A percentile compares a stretch with the other conserved stretches of the same genome.
phyloP scores from a whole-genome alignment of 2,797 vertebrate genomes.

The Semotilus atromaculatus region DNA sequence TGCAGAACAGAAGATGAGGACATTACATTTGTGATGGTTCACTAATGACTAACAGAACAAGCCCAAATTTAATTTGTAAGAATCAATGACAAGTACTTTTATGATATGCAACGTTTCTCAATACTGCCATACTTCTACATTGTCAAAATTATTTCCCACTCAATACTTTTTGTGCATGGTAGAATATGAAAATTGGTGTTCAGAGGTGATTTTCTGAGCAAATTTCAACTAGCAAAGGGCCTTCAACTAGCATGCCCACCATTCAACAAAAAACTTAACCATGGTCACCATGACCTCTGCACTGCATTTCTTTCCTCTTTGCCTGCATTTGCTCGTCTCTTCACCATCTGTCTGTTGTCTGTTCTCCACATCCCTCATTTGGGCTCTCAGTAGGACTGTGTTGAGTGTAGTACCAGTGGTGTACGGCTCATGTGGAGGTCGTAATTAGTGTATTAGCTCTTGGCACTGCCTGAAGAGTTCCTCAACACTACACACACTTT shows the following conservation, averaged over 20 bases:
- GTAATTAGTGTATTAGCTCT: conserved; percentile 77
- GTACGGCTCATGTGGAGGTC: conserved; percentile 74
- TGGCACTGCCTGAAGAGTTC: conserved; percentile 60
- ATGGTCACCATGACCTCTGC: conserved; percentile 53
- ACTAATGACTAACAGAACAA: background rate
- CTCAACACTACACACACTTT: background rate
- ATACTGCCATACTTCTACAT: background rate
- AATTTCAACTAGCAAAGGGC: background rate
- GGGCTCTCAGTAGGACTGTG: conserved; percentile 78
- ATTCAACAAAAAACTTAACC: background rate
- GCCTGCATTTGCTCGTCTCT: conserved; percentile 74
- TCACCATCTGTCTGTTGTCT: conserved; percentile 78
- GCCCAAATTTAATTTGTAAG: background rate
- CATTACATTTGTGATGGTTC: background rate
- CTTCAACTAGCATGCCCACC: background rate
- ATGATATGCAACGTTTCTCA: background rate
- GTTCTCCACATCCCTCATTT: conserved; percentile 77
- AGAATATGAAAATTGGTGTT: background rate
- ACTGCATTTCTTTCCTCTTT: conserved; percentile 51
- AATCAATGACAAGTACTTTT: background rate
- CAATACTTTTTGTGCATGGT: background rate
- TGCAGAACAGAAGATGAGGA: background rate
- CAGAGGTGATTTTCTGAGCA: background rate
- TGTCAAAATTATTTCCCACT: background rate
- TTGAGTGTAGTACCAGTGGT: conserved; percentile 71